Percentiles rank a stretch among this genome's conserved stretches.
These are phyloP conservation scores for Anoplolepis gracilipes DNA, from an alignment of 1,140 invertebrate species.

Conservation along the genomic window DNA sequence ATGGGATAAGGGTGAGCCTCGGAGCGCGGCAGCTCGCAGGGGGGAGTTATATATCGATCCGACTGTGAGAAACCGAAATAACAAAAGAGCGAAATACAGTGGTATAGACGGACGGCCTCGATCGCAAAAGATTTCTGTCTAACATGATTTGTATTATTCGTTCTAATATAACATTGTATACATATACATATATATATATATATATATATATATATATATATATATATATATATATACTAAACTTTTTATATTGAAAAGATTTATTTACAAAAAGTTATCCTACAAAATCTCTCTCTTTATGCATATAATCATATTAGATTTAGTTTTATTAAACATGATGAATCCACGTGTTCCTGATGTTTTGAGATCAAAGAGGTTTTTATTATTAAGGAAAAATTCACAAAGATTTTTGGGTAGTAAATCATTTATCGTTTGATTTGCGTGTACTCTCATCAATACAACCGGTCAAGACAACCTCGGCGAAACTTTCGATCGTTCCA, in stretches of 20 bases:
- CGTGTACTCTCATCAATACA: neutral
- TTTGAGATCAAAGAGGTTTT: neutral
- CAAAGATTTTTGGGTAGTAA: neutral
- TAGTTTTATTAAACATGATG: neutral
- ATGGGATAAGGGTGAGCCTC: constrained; percentile 56
- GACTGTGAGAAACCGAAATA: constrained; percentile 49
- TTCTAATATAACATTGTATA: constrained; percentile 23
- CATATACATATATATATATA: too few species aligned
- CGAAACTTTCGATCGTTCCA: constrained; percentile 20
- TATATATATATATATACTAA: neutral
- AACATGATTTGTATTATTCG: neutral
- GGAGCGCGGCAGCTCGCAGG: constrained; percentile 25
- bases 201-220: too few species aligned
- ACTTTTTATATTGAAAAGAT: neutral
- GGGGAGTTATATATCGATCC: constrained; percentile 51
- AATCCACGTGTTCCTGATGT: neutral
- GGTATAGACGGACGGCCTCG: neutral
- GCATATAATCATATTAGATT: neutral
- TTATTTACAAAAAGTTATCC: neutral
- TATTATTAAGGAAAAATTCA: neutral
- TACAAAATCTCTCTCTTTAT: neutral
- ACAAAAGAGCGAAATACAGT: constrained; percentile 49
- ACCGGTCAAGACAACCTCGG: neutral
- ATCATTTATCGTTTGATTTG: neutral
- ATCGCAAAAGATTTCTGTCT: neutral